Base-by-base conservation (phyloP, 2,888 invertebrate species). In the Camponotus fellah region DNA sequence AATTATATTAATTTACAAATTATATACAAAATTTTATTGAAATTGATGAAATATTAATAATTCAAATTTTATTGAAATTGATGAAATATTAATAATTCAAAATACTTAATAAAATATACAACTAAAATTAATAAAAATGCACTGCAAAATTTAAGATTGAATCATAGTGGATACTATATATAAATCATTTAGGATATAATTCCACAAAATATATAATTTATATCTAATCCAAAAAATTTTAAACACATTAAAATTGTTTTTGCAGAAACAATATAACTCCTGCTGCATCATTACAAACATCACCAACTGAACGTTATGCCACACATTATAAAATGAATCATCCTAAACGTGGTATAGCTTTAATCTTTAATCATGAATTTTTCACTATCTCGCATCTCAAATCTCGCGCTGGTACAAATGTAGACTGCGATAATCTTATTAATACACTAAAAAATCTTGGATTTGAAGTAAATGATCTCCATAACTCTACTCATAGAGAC, bases 351-450 rank as follows among this genome's bases (percentile, higher is more conserved):
- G 99, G 99, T 4, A 95, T 97, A 88, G 99, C 99, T 4, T 94
- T 98, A 21, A 98, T 99, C 92, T 98, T 99, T 92, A 99, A 99
- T 94, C 99, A 99, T 94, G 98, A 98, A 95, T 95, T 96, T 92
- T 99, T 99, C 92, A 96, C 97, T 87, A 96, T 97, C 83, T 96
- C 96, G 85, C 96, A 96, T 91, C 94, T 98, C 83, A 97, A 97
- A 94, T 94, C 96, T 14, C 96, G 98, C 83, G 96, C 96, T 88
- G 99, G 99, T 0, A 99, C 99, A 1, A 97, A 98, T 93, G 97
- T 97, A 65, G 99, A 99, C 94, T 97, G 97, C 90, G 97, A 97
- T 85, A 97, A 97, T 92, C 95, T 99, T 75, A 95, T 96, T 75
- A 96, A 96, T 90, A 96, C 96, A 46, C 95, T 97, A 26, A 96